Evolutionary conservation across 1,140 invertebrate species (phyloP), one percentile per base, ranked within the genome.

Genomic region (Anastrepha obliqua): DNA sequence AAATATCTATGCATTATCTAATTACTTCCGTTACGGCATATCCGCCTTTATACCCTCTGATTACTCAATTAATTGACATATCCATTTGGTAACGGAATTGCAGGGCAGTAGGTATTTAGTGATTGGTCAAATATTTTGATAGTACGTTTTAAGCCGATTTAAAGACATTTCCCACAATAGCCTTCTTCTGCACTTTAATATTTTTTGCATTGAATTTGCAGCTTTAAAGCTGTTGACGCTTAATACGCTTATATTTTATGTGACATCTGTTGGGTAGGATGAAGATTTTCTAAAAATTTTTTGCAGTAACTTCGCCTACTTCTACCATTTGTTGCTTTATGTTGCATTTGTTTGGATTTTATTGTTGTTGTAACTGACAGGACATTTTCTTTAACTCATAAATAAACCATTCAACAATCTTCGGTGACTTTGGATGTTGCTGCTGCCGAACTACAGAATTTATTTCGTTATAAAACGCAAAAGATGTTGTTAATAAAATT

Each of bases 391-490:
- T 74, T 47, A 74, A 74, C 67, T 74, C 67, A 74, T 74, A 74
- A 74, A 74, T 74, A 74, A 74, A 74, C 13, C 67, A 74, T 74
- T 74, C 67, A 44, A 74, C 67, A 74, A 74, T 44, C 67, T 74
- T 44, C 42, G 42, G n/a, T 74, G 42, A 15, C 2, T 47, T 3
- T 70, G 20, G 39, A 15, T 44, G 39, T 42, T 42, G 65, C 9
- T 44, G 67, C 67, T 47, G 67, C 42, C 67, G 39, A 74, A 42
- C 17, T 44, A 44, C 39, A 74, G 44, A 74, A 74, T 74, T 74
- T 74, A 74, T 74, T 74, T 74, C 67, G 15, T 74, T 74, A 74
- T 74, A 74, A 74, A 74, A 74, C 67, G 67, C 17, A 74, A 74
- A 47, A 74, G 67, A 44, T 74, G 67, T 74, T 74, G 67, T 74